A percentile compares a stretch with the other conserved stretches of the same genome.
These are phyloP conservation scores for Sicus ferrugineus DNA, from an alignment of 2,888 invertebrate species.

Conservation along the genomic window DNA sequence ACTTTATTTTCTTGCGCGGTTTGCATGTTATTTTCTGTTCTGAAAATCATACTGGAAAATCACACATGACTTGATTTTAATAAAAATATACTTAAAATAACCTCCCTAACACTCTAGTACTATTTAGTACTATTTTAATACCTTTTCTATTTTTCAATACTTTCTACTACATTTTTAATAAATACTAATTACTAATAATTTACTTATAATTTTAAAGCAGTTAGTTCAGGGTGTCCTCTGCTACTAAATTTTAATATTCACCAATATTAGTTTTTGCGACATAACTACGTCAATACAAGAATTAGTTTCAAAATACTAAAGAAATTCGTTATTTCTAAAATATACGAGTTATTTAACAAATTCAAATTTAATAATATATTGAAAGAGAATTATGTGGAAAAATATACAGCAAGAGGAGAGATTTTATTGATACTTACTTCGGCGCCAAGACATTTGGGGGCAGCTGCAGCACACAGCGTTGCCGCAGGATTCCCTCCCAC, in stretches of 20 bases:
- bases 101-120: too few relatives aligned
- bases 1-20: too few relatives aligned
- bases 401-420: neutral
- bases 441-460: constrained; percentile 75
- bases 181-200: too few relatives aligned
- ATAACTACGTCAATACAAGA: neutral
- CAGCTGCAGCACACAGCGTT: constrained; percentile 86
- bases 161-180: too few relatives aligned
- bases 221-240: too few relatives aligned
- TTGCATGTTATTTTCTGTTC: too few relatives aligned
- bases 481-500: constrained; percentile 97
- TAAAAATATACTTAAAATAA: too few relatives aligned
- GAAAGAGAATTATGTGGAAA: neutral
- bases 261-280: neutral
- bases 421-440: constrained; percentile 71
- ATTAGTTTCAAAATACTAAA: neutral
- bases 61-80: too few relatives aligned
- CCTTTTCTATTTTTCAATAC: too few relatives aligned
- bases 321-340: neutral
- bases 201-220: too few relatives aligned
- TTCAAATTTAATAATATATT: neutral
- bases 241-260: neutral
- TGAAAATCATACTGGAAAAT: too few relatives aligned
- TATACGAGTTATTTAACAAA: neutral
- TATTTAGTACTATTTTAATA: too few relatives aligned